Percentiles rank a stretch among this genome's conserved stretches.
Evolutionary conservation across 2,113 vertebrate species (phyloP).

Genomic region (Ginglymostoma cirratum): DNA sequence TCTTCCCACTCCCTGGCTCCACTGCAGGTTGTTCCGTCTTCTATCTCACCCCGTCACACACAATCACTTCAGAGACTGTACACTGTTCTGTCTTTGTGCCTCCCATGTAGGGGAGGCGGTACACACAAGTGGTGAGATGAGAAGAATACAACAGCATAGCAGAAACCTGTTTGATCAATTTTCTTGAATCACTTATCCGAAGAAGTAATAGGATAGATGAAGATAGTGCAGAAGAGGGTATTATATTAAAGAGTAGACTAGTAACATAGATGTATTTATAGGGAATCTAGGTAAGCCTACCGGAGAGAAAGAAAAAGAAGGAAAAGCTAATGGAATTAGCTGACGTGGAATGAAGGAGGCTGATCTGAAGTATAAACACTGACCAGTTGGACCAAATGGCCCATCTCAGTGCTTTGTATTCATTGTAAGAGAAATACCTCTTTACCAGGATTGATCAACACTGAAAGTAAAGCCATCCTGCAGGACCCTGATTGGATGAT

Average conservation of each 20-base stretch:
- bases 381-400: neutral
- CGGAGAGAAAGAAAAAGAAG: neutral
- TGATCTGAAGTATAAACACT: neutral
- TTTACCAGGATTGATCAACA: too few relatives aligned
- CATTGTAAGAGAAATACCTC: too few relatives aligned
- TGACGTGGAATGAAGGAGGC: neutral
- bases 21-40: neutral
- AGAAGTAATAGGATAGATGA: too few relatives aligned
- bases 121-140: neutral
- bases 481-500: too few relatives aligned
- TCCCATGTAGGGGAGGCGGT: neutral
- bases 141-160: neutral
- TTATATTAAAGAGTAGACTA: neutral
- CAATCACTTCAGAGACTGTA: neutral
- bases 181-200: too few relatives aligned
- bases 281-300: neutral
- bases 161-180: neutral
- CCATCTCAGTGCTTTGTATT: neutral
- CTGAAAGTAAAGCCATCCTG: too few relatives aligned
- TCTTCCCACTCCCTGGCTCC: neutral
- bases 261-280: neutral
- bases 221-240: too few relatives aligned
- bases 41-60: neutral
- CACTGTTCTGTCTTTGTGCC: neutral
- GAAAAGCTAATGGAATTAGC: neutral